These are phyloP conservation scores for Galerucella calmariensis DNA, from an alignment of 2,888 invertebrate species.

Conservation along the genomic window DNA sequence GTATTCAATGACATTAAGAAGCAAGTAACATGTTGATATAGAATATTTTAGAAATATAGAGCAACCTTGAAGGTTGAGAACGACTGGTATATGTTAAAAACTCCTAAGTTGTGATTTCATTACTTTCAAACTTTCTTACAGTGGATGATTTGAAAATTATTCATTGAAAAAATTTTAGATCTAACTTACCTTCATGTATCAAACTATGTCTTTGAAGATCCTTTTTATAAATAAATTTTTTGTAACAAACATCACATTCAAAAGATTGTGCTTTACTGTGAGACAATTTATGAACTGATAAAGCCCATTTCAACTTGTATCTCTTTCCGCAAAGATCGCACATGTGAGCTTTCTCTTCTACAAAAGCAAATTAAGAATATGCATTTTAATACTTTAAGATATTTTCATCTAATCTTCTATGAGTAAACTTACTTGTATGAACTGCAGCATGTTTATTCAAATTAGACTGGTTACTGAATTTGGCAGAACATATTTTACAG, in stretches of 20 bases:
- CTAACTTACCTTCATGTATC: slow-evolving; percentile 73
- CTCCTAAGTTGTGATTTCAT: neutral
- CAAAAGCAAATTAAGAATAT: slow-evolving; percentile 44
- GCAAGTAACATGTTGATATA: neutral
- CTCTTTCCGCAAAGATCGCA: slow-evolving; percentile 72
- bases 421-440: slow-evolving; percentile 66
- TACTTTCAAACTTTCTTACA: no score
- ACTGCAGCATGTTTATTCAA: slow-evolving; percentile 74
- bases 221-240: slow-evolving; percentile 75
- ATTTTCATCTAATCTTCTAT: neutral
- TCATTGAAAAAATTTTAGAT: neutral
- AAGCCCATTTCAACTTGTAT: slow-evolving; percentile 71
- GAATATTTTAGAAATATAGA: neutral
- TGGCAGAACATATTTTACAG: slow-evolving; percentile 71
- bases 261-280: slow-evolving; percentile 69
- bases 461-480: slow-evolving; percentile 74
- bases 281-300: slow-evolving; percentile 69
- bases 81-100: neutral
- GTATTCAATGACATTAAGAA: no score
- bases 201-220: slow-evolving; percentile 77
- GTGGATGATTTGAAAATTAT: neutral
- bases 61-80: slow-evolving; percentile 14
- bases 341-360: slow-evolving; percentile 68
- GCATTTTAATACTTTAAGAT: neutral
- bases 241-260: slow-evolving; percentile 74